A percentile compares a stretch with the other conserved stretches of the same genome.
Conservation (phyloP, 2,113 vertebrate genomes). For the Neolamprologus devosi region DNA sequence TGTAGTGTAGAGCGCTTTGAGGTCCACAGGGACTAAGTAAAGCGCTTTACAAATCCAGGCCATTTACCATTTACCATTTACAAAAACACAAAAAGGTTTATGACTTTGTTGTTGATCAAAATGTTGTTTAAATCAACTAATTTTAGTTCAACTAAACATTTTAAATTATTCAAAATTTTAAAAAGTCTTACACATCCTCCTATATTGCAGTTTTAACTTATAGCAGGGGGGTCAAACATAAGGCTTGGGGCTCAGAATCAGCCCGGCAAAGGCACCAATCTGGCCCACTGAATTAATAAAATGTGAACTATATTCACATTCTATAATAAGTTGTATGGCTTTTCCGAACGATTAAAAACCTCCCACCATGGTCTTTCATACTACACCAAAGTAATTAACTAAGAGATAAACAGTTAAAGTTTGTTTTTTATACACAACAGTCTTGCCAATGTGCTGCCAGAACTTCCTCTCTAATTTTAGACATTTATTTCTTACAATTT, state of each 20-base stretch:
- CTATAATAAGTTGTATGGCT: neutral
- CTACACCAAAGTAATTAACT: neutral
- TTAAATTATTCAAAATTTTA: neutral
- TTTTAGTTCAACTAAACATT: neutral
- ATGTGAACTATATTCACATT: neutral
- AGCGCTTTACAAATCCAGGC: neutral
- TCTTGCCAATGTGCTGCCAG: neutral
- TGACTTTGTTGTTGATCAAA: neutral
- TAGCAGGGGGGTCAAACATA: neutral
- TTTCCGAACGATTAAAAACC: neutral
- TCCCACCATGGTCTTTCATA: neutral
- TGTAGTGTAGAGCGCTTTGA: neutral
- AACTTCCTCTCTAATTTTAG: neutral
- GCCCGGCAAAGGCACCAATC: neutral
- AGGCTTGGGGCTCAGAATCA: neutral
- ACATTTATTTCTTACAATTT: neutral
- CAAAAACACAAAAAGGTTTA: neutral
- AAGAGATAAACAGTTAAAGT: neutral
- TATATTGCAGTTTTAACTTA: neutral
- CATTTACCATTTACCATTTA: neutral
- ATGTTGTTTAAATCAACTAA: neutral
- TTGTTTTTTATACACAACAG: neutral
- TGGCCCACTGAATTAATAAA: neutral
- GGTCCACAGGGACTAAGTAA: neutral
- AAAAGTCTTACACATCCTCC: neutral